Conservation (phyloP, 2,888 invertebrate species). For the Cheilosia scutellata region DNA sequence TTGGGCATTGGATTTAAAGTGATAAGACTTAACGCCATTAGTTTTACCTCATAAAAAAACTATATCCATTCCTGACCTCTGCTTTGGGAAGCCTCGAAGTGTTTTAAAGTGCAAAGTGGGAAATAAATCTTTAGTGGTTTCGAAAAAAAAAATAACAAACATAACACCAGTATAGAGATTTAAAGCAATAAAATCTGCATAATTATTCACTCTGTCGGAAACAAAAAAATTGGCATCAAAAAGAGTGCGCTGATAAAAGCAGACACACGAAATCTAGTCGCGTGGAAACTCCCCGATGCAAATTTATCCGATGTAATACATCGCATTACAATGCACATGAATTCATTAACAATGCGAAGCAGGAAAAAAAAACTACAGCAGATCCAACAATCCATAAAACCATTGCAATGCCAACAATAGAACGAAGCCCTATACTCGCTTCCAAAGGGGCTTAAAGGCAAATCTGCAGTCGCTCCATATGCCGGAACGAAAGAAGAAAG, state of each 20-base stretch:
- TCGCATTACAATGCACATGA: constrained; percentile 45
- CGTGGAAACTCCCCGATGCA: constrained; percentile 41
- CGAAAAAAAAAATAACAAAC: too few relatives aligned
- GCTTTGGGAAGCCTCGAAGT: too few relatives aligned
- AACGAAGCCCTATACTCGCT: constrained; percentile 29
- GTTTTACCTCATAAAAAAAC: too few relatives aligned
- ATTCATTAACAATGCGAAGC: constrained; percentile 31
- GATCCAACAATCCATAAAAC: constrained; percentile 47
- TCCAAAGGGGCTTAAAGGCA: background rate
- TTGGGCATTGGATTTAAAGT: too few relatives aligned
- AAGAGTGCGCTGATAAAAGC: background rate
- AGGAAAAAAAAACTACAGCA: constrained; percentile 22
- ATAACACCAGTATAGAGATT: too few relatives aligned
- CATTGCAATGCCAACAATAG: constrained; percentile 22
- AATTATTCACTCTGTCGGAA: constrained; percentile 42
- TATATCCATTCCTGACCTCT: too few relatives aligned
- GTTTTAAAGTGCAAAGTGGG: too few relatives aligned
- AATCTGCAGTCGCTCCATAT: constrained; percentile 22
- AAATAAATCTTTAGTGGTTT: too few relatives aligned
- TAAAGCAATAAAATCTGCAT: background rate
- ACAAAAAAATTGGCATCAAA: background rate
- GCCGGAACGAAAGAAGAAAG: constrained; percentile 47
- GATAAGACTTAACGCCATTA: too few relatives aligned
- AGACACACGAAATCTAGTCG: constrained; percentile 29
- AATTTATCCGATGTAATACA: constrained; percentile 45